Evolutionary conservation across 2,797 vertebrate species (phyloP).

Genomic region (Molossus alvarezi): DNA sequence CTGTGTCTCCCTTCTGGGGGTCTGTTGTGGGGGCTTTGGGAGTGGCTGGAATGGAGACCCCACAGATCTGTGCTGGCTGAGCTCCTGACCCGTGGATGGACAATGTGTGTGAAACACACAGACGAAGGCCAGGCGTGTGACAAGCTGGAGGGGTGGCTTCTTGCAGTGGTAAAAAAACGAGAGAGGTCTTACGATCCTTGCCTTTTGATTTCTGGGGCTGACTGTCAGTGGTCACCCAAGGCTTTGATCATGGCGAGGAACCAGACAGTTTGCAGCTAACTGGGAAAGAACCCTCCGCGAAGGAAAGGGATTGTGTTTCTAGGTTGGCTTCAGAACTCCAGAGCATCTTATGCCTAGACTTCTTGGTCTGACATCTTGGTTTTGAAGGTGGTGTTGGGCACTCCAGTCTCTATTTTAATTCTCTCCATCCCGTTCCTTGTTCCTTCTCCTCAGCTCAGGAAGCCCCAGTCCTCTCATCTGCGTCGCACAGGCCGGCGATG

Average conservation of each 20-base stretch:
- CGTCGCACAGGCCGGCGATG: conserved; percentile 53
- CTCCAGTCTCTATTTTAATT: conserved; percentile 9
- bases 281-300: accelerated
- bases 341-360: not conserved
- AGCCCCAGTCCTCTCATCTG: not conserved
- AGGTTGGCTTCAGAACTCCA: not conserved
- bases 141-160: not conserved
- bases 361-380: not conserved
- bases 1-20: accelerated
- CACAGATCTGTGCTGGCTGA: accelerated
- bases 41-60: accelerated
- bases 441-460: conserved; percentile 80
- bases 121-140: accelerated
- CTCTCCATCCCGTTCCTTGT: not conserved
- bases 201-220: not conserved
- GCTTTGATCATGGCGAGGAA: not conserved
- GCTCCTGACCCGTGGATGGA: not conserved
- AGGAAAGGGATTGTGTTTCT: not conserved
- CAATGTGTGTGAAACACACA: not conserved
- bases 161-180: accelerated
- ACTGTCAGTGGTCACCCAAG: no score
- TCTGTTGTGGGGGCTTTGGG: not conserved
- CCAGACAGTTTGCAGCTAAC: not conserved
- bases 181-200: not conserved
- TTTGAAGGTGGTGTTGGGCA: not conserved